Base-by-base conservation (phyloP, 2,113 vertebrate genomes). In the Emydocephalus ijimae region DNA sequence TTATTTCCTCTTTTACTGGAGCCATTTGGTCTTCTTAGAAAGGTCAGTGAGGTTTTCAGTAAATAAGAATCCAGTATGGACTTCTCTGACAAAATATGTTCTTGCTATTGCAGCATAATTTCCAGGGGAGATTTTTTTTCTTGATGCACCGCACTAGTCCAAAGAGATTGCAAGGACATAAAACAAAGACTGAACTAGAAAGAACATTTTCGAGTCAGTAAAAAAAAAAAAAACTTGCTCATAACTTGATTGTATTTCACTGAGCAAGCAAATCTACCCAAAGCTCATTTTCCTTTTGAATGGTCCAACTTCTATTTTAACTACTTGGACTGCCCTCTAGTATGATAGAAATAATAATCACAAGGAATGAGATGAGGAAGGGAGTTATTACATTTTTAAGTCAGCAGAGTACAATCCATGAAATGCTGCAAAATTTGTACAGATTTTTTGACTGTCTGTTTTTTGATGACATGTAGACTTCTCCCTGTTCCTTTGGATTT, bases 81-180 rank as follows among this genome's bases (percentile, higher is more conserved):
- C 4, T 89, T 95, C 94, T 93, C 87, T 93, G 12, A 4, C 92
- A 95, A 97, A 91, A 95, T 56, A 93, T 11, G 29, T 43, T 88
- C 52, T 61, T 87, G 29, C 54, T 85, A 89, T 88, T 93, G 89
- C 39, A 90, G 6, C 0, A 0, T 43, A 18, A n/a, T 93, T 91
- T 94, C 81, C 89, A 61, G 50, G 52, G 18, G 0, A 0, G 0
- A 0, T 87, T 2, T 57, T 54, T 50, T 43, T 85, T 69, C 26
- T 24, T 52, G 21, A 87, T 74, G n/a, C 29, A 24, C 91, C 94
- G 23, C 21, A 92, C 18, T 93, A 54, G 88, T 12, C 89, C 0
- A 0, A 45, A 34, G 56, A 94, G 85, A 91, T 34, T 91, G 9
- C 34, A 89, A 61, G 93, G 18, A 39, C 6, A 94, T 87, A 56